phyloP scores from a whole-genome alignment of 1,140 invertebrate species.

The Arctopsyche grandis region DNA sequence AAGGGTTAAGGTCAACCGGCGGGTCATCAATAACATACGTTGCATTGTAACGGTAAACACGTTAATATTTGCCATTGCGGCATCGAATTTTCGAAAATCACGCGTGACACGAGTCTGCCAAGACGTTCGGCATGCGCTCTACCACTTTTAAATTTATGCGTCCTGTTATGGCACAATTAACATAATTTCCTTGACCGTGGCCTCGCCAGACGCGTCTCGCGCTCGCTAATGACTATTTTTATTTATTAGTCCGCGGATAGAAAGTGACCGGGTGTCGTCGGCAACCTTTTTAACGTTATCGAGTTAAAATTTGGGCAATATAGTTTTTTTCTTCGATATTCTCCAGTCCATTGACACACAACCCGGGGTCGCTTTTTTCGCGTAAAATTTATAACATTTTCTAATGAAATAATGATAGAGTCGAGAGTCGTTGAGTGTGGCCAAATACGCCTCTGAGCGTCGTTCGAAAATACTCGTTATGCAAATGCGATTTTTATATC shows the following conservation, averaged over 20 bases:
- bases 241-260: constrained; percentile 28
- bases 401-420: constrained; percentile 20
- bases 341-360: neutral
- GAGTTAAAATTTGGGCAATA: neutral
- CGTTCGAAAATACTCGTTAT: constrained; percentile 1
- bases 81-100: no score
- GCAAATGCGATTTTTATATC: constrained; percentile 5
- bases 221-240: neutral
- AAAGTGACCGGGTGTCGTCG: constrained; percentile 26
- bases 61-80: no score
- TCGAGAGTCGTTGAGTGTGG: constrained; percentile 1
- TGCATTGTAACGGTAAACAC: no score
- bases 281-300: neutral
- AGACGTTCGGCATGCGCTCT: no score
- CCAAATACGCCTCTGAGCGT: neutral
- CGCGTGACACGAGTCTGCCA: no score
- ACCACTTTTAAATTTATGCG: no score
- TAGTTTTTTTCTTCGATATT: no score
- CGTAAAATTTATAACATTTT: constrained; percentile 17
- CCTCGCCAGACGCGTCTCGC: constrained; percentile 10
- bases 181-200: constrained; percentile 36
- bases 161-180: no score
- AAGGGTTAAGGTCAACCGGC: no score
- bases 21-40: no score
- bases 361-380: neutral